Conservation (phyloP, 2,797 vertebrate genomes). For the Mico argentatus region DNA sequence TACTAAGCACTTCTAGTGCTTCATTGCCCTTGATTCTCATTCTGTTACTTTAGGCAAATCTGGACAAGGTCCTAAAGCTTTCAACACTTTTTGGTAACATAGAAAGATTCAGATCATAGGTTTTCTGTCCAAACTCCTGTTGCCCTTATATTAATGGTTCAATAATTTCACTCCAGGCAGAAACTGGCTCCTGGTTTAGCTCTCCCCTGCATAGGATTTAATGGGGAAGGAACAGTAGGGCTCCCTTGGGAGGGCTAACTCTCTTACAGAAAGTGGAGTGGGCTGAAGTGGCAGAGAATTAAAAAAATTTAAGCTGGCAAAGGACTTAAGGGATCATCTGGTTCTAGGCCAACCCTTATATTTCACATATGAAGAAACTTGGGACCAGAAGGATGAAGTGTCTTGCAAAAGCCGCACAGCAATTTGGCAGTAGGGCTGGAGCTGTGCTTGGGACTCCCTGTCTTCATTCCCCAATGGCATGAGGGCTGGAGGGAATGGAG, state of each 20-base stretch:
- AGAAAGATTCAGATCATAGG: background rate
- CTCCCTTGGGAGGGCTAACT: background rate
- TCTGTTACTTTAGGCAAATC: background rate
- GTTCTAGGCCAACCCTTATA: background rate
- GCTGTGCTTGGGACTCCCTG: background rate
- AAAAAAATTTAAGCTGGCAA: background rate
- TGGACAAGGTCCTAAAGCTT: background rate
- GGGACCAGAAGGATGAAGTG: background rate
- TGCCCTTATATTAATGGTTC: background rate
- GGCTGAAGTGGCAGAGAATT: background rate
- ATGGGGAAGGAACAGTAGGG: background rate
- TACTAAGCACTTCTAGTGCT: background rate
- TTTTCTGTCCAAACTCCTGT: conserved; percentile 19
- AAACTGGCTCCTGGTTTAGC: background rate
- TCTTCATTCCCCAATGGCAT: background rate
- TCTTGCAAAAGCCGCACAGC: background rate
- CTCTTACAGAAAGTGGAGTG: background rate
- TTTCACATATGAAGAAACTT: background rate
- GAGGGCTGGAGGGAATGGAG: background rate
- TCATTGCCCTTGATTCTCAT: background rate
- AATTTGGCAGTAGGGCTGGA: background rate
- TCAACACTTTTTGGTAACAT: background rate
- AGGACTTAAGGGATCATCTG: background rate
- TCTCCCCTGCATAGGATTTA: background rate
- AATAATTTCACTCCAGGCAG: background rate